Conservation (phyloP, 2,113 vertebrate genomes). For the Dasyprocta punctata region DNA sequence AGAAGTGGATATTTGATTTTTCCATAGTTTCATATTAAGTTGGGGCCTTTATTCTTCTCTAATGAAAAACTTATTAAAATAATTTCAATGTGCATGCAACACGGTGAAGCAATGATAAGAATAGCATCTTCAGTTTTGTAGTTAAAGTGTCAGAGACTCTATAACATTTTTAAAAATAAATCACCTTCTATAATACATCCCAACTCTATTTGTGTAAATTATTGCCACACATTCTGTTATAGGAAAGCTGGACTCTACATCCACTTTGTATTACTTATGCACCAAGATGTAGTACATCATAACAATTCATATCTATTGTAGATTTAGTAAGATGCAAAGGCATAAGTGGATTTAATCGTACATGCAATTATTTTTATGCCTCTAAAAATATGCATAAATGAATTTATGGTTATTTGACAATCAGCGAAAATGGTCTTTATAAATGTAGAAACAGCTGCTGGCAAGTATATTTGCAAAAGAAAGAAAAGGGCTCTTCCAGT, state of each 20-base stretch:
- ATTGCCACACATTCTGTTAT: constrained; percentile 54
- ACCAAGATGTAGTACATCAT: constrained; percentile 65
- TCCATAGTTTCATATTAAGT: neutral
- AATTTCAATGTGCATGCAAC: neutral
- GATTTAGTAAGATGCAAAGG: constrained; percentile 83
- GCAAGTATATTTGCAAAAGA: constrained; percentile 83
- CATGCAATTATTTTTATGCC: constrained; percentile 86
- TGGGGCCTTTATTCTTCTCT: constrained; percentile 49
- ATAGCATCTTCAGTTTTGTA: neutral
- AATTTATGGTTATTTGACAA: constrained; percentile 88
- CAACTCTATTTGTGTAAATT: constrained; percentile 61
- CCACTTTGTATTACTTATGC: constrained; percentile 77
- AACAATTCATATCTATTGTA: constrained; percentile 82
- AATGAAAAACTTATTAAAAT: neutral
- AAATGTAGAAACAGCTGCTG: constrained; percentile 86
- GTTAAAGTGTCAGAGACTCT: neutral
- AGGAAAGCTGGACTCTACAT: constrained; percentile 68
- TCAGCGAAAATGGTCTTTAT: constrained; percentile 85
- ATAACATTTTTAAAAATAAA: constrained; percentile 66
- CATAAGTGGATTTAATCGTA: constrained; percentile 87
- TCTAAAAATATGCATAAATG: constrained; percentile 84
- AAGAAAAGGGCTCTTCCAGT: constrained; percentile 80
- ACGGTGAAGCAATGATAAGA: constrained; percentile 25
- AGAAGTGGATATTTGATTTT: neutral
- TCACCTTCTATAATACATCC: constrained; percentile 61